A percentile compares a stretch with the other conserved stretches of the same genome.
Evolutionary conservation across 2,888 invertebrate genomes (phyloP).

Genomic region (Megalurothrips usitatus): DNA sequence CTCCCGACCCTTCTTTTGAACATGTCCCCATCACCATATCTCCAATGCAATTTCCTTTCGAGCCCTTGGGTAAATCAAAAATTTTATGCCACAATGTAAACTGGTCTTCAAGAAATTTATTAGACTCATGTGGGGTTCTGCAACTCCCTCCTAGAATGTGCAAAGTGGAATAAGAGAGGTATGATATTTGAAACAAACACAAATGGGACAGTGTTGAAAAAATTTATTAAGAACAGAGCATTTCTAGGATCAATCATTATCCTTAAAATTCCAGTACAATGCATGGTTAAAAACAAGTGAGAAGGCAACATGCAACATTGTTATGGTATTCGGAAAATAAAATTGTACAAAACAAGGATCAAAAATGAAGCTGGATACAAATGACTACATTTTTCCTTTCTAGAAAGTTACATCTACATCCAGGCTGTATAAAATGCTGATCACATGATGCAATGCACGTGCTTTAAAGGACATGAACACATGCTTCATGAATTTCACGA

Average conservation of each 20-base stretch:
- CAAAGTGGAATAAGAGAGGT: no score
- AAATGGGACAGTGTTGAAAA: neutral
- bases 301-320: conserved; percentile 24
- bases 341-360: conserved; percentile 17
- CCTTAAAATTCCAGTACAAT: conserved; percentile 19
- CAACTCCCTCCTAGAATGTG: no score
- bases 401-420: neutral
- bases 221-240: conserved; percentile 19
- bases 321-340: conserved; percentile 1
- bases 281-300: conserved; percentile 20
- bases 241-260: neutral
- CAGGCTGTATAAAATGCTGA: conserved; percentile 10
- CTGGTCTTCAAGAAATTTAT: no score
- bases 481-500: conserved; percentile 6
- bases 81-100: no score
- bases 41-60: no score
- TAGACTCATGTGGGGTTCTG: no score
- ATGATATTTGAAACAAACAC: neutral
- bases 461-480: neutral
- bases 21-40: no score
- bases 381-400: conserved; percentile 7
- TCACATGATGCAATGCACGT: conserved; percentile 9
- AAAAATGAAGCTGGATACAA: conserved; percentile 8
- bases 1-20: no score
- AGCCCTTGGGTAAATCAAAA: no score